Evolutionary conservation across 2,113 vertebrate genomes (phyloP).

Genomic region (Tenrec ecaudatus): DNA sequence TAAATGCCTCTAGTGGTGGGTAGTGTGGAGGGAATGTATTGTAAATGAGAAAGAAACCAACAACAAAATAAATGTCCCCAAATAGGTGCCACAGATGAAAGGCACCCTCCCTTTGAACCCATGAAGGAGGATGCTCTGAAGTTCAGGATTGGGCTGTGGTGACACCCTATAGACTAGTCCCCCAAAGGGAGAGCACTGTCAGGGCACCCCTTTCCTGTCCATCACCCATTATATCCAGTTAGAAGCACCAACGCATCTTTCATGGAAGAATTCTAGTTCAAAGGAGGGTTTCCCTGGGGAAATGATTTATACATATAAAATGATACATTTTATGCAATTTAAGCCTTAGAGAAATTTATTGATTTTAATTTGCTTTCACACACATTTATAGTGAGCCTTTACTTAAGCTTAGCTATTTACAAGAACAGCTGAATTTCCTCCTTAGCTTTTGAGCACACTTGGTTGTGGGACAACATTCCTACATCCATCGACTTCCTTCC

Average conservation of each 20-base stretch:
- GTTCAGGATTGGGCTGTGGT: background rate
- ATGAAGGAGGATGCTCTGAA: background rate
- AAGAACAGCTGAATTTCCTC: slow-evolving; percentile 23
- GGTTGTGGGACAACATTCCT: background rate
- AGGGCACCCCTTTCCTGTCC: background rate
- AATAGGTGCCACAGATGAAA: background rate
- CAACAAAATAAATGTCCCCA: background rate
- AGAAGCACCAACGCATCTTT: background rate
- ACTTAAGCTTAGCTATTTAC: slow-evolving; percentile 34
- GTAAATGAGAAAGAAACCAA: slow-evolving; percentile 32
- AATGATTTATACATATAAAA: slow-evolving; percentile 50
- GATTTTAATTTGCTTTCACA: slow-evolving; percentile 68
- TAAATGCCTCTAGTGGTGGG: background rate
- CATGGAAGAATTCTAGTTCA: slow-evolving; percentile 20
- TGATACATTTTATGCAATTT: slow-evolving; percentile 61
- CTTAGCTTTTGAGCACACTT: background rate
- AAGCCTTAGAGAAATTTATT: slow-evolving; percentile 59
- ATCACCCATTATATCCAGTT: background rate
- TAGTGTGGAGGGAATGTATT: background rate
- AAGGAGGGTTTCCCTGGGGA: slow-evolving; percentile 29
- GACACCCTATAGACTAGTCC: too few species aligned
- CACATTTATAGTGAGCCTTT: slow-evolving; percentile 48
- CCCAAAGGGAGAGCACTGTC: background rate
- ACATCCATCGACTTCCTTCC: background rate
- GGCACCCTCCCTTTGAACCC: background rate